Percentiles rank a stretch among this genome's conserved stretches.
Conservation (phyloP, 2,797 vertebrate genomes). For the Hydrocynus forskahlii region DNA sequence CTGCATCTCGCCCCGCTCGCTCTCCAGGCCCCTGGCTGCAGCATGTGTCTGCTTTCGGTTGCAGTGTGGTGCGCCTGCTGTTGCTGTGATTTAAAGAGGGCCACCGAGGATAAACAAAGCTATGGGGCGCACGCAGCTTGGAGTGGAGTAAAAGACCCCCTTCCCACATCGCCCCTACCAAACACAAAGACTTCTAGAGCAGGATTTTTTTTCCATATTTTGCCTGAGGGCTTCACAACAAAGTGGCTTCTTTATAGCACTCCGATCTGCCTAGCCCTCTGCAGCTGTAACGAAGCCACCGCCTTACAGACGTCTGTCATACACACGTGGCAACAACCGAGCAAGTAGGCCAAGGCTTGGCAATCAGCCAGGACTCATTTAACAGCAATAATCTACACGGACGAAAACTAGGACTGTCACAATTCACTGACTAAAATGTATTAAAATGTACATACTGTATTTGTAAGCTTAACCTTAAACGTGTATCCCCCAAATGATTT, state of each 20-base stretch:
- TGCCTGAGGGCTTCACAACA: constrained; percentile 16
- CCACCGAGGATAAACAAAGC: constrained; percentile 39
- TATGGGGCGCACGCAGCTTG: constrained; percentile 21
- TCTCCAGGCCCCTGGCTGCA: constrained; percentile 28
- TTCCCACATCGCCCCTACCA: neutral
- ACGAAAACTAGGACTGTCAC: neutral
- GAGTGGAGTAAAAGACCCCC: constrained; percentile 6
- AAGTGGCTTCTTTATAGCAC: neutral
- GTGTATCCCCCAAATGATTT: too few relatives aligned
- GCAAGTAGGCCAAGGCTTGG: neutral
- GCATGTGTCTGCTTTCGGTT: constrained; percentile 24
- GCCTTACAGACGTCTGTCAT: neutral
- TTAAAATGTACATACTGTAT: too few relatives aligned
- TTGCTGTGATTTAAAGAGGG: constrained; percentile 34
- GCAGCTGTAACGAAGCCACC: neutral
- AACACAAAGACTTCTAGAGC: neutral
- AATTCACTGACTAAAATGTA: too few relatives aligned
- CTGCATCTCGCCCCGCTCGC: neutral
- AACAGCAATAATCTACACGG: neutral
- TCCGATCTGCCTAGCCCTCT: neutral
- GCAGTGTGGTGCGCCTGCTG: constrained; percentile 20
- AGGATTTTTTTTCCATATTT: constrained; percentile 22
- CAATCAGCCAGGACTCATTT: neutral
- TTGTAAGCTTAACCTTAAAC: too few relatives aligned
- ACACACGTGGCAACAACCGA: constrained; percentile 2